Conservation (phyloP, 2,888 invertebrate species). For the Clostera curtula region DNA sequence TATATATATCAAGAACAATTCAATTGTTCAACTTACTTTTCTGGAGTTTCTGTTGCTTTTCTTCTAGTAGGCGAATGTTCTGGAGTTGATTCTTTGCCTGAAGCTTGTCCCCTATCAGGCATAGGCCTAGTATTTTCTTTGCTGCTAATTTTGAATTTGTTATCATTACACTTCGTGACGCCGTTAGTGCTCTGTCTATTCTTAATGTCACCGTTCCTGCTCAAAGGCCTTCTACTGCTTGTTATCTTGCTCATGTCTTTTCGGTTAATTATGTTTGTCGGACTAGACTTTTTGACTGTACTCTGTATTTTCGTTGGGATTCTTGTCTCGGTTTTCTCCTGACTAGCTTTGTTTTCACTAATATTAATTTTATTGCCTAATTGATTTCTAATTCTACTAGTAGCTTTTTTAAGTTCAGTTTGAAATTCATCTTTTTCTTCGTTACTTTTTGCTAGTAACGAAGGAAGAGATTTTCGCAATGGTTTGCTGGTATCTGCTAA, state of each 20-base stretch:
- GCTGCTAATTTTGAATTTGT: conserved; percentile 39
- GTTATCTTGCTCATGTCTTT: conserved; percentile 14
- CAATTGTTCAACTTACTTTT: conserved; percentile 8
- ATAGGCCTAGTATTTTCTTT: conserved; percentile 47
- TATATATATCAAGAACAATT: not conserved
- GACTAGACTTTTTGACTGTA: conserved; percentile 72
- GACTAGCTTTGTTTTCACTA: conserved; percentile 68
- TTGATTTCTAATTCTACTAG: conserved; percentile 67
- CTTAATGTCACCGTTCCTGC: conserved; percentile 47
- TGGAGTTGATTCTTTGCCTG: conserved; percentile 78
- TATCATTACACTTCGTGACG: conserved; percentile 30
- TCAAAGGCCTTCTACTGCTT: conserved; percentile 45
- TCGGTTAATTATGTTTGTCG: conserved; percentile 32
- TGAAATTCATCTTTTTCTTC: conserved; percentile 74
- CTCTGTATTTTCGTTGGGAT: conserved; percentile 62
- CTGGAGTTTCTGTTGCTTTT: conserved; percentile 30
- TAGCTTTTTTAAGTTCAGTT: conserved; percentile 68
- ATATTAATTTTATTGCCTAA: conserved; percentile 63
- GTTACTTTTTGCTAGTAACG: conserved; percentile 64
- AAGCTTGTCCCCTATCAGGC: conserved; percentile 73
- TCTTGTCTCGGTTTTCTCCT: conserved; percentile 28
- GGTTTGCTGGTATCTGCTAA: conserved; percentile 51
- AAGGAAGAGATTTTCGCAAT: conserved; percentile 72
- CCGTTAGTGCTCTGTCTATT: conserved; percentile 35
- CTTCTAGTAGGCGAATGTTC: conserved; percentile 73